Conservation (phyloP, 1,140 invertebrate species). For the Globodera ellingtonae region DNA sequence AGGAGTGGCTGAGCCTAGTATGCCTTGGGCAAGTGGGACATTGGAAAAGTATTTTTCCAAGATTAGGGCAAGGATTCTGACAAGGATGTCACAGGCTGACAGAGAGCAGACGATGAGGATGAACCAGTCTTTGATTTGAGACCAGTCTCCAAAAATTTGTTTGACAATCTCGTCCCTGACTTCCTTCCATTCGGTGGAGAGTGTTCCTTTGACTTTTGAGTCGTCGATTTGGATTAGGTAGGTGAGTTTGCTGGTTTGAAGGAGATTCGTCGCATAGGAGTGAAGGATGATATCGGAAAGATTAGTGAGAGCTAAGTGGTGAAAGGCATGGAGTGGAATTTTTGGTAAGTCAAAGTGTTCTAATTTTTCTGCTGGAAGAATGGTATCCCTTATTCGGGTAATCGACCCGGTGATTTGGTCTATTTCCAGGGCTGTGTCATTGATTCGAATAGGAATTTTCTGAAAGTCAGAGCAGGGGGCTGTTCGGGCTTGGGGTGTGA, state of each 20-base stretch:
- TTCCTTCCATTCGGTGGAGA: constrained; percentile 2
- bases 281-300: not conserved
- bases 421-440: not conserved
- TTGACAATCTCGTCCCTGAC: not conserved
- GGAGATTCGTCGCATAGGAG: not conserved
- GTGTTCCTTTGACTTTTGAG: not conserved
- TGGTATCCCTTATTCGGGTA: not conserved
- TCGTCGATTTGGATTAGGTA: not conserved
- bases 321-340: not conserved
- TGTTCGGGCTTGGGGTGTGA: not conserved
- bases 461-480: not conserved
- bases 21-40: not conserved
- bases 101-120: not conserved
- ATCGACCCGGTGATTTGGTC: not conserved
- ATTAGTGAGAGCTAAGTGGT: constrained; percentile 8
- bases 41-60: not conserved
- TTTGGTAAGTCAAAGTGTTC: not conserved
- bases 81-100: not conserved
- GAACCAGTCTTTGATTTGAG: not conserved
- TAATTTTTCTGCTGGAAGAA: not conserved
- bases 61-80: not conserved
- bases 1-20: no score
- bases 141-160: constrained; percentile 5
- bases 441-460: not conserved
- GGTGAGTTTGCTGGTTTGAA: not conserved